Conservation (phyloP, 2,113 vertebrate species). For the Oreochromis tanganicae region DNA sequence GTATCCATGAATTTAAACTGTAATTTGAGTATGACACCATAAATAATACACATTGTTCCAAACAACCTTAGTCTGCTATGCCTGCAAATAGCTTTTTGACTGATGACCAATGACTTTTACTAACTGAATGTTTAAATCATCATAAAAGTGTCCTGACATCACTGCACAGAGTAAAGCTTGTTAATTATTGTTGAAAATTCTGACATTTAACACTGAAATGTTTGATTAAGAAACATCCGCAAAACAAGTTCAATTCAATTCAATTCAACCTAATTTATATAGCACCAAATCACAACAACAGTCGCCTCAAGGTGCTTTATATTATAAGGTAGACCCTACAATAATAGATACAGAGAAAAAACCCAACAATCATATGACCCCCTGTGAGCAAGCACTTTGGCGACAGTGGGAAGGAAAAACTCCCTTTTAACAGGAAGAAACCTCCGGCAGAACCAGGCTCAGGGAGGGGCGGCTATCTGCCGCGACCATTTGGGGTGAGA, state of each 20-base stretch:
- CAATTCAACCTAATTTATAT: background rate
- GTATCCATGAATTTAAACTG: background rate
- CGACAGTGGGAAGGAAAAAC: background rate
- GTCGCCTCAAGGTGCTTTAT: background rate
- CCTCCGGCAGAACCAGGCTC: background rate
- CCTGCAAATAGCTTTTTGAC: background rate
- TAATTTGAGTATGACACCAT: background rate
- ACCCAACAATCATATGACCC: background rate
- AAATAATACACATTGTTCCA: background rate
- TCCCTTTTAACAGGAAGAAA: background rate
- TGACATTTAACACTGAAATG: background rate
- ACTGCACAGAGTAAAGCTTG: background rate
- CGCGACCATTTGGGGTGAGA: background rate
- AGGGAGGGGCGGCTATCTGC: background rate
- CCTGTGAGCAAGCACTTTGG: rapidly evolving
- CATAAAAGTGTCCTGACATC: background rate
- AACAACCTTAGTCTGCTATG: background rate
- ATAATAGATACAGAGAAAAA: background rate
- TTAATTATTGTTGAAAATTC: background rate
- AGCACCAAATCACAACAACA: background rate
- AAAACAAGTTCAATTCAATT: background rate
- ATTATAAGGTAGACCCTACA: background rate
- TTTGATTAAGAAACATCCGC: background rate
- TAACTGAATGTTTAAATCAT: background rate
- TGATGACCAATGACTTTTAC: background rate